phyloP scores from a whole-genome alignment of 2,797 vertebrate genomes.

The Sternotherus odoratus region DNA sequence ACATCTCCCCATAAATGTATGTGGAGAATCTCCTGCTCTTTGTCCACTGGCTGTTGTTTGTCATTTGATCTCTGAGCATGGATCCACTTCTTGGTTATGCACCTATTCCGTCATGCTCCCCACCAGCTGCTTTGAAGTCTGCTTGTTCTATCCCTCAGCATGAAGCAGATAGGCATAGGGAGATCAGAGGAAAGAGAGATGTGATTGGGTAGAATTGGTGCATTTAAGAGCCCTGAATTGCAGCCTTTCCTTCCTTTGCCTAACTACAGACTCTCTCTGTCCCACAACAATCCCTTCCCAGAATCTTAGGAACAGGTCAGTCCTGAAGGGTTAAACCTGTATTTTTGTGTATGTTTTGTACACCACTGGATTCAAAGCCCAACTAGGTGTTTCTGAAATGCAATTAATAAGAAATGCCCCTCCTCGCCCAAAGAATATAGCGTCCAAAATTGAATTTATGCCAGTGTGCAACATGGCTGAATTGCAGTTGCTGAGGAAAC shows the following conservation, averaged over 20 bases:
- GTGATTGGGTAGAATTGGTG: background rate
- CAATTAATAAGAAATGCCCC: background rate
- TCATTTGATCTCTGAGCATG: too few relatives aligned
- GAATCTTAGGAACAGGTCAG: accelerated
- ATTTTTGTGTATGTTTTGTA: accelerated
- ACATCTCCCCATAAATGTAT: accelerated
- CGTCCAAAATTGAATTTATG: background rate
- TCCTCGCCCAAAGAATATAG: background rate
- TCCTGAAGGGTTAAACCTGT: background rate
- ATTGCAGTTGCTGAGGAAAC: background rate
- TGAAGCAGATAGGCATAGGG: background rate
- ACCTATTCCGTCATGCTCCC: background rate
- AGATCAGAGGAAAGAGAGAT: background rate
- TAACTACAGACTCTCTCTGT: background rate
- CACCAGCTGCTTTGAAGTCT: background rate
- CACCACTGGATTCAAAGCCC: background rate
- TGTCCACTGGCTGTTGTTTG: too few relatives aligned
- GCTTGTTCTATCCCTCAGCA: background rate
- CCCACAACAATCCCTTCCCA: background rate
- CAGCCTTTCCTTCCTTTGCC: background rate
- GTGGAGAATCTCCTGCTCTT: background rate
- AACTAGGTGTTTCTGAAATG: accelerated
- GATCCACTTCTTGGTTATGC: background rate
- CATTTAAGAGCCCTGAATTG: background rate
- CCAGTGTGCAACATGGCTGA: background rate